Percentiles rank a stretch among this genome's conserved stretches.
Conservation (phyloP, 2,113 vertebrate species). For the Dermatemys mawii region DNA sequence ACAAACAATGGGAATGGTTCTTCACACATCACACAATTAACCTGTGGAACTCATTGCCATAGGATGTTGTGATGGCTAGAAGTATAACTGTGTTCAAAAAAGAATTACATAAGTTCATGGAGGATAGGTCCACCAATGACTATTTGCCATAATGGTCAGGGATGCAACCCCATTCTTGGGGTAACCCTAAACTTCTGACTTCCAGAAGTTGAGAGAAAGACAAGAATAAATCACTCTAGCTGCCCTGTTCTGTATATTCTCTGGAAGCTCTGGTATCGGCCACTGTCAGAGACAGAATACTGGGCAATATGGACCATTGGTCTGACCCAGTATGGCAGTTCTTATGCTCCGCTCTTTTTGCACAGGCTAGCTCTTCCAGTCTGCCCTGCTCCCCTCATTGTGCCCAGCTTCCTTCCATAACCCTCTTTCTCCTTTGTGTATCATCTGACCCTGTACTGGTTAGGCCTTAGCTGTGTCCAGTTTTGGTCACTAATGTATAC, state of each 20-base stretch:
- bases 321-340: background rate
- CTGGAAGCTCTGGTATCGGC: background rate
- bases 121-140: background rate
- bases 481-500: too few relatives aligned
- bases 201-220: background rate
- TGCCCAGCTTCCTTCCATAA: background rate
- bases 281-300: background rate
- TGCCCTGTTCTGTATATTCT: background rate
- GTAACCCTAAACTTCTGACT: background rate
- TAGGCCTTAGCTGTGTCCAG: too few relatives aligned
- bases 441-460: rapidly evolving
- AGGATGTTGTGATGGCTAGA: background rate
- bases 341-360: background rate
- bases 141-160: background rate
- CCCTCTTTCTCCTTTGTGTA: background rate
- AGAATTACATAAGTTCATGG: background rate
- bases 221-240: background rate
- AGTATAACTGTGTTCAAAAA: background rate
- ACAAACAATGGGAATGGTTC: background rate
- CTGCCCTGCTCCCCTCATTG: rapidly evolving
- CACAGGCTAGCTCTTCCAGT: background rate
- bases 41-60: background rate
- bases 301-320: background rate
- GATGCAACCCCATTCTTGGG: background rate
- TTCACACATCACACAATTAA: background rate